Percentiles rank a stretch among this genome's conserved stretches.
These are phyloP conservation scores for Aleadryas rufinucha DNA, from an alignment of 2,113 vertebrate genomes.

Conservation along the genomic window DNA sequence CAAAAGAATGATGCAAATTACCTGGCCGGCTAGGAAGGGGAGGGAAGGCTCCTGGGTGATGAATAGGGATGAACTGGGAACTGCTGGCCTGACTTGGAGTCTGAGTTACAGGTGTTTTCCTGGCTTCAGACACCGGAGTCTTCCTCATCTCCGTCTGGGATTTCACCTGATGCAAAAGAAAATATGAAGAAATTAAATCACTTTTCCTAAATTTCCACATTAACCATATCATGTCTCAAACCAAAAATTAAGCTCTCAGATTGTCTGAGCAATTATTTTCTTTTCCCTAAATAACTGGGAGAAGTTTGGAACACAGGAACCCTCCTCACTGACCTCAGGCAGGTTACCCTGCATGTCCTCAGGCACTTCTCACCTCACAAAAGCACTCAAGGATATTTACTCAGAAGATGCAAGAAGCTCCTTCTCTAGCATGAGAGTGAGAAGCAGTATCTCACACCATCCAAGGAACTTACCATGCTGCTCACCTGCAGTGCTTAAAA, in stretches of 20 bases:
- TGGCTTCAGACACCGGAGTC: constrained; percentile 91
- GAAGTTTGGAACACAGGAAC: not conserved
- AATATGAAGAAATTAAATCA: not conserved
- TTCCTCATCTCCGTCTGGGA: constrained; percentile 89
- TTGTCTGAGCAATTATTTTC: not conserved
- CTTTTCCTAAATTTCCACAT: not conserved
- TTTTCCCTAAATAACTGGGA: not conserved
- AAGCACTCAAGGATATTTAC: not conserved
- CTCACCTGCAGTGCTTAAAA: not conserved
- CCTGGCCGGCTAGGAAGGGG: constrained; percentile 93
- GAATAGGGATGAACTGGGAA: constrained; percentile 97
- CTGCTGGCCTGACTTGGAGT: constrained; percentile 85
- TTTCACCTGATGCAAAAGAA: constrained; percentile 80
- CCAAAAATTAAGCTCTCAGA: not conserved
- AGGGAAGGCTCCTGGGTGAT: constrained; percentile 95
- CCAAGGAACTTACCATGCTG: not conserved
- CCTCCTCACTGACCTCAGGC: not conserved
- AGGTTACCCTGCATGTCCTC: not conserved
- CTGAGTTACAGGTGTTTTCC: constrained; percentile 89
- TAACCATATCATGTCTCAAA: not conserved
- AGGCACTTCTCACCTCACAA: not conserved
- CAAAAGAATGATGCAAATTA: constrained; percentile 14
- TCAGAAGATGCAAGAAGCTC: not conserved
- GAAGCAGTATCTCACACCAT: not conserved
- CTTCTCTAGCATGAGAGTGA: not conserved